These are phyloP conservation scores for Allygus modestus DNA, from an alignment of 2,888 invertebrate species.

Conservation along the genomic window DNA sequence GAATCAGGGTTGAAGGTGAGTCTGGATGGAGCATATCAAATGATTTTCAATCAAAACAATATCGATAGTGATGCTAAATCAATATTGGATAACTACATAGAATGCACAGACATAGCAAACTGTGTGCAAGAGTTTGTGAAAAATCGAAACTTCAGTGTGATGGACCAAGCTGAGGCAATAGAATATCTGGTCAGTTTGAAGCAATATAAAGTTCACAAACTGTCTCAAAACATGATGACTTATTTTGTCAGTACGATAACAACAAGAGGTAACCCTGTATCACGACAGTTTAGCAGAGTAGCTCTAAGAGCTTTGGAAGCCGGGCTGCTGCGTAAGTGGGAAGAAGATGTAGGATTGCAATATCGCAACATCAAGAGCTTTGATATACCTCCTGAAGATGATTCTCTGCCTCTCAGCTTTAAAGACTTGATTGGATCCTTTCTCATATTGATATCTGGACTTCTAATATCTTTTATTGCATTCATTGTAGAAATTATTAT, in stretches of 20 bases:
- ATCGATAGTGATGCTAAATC: conserved; percentile 7
- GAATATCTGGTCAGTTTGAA: conserved; percentile 14
- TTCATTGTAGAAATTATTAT: neutral
- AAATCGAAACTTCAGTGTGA: conserved; percentile 39
- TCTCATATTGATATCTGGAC: conserved; percentile 3
- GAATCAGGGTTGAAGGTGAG: conserved; percentile 28
- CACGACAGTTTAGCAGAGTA: neutral
- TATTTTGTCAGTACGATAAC: conserved; percentile 28
- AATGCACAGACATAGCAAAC: neutral
- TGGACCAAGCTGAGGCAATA: conserved; percentile 24
- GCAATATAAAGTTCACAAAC: conserved; percentile 24
- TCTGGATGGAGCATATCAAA: neutral
- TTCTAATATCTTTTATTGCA: neutral
- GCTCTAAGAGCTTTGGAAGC: neutral
- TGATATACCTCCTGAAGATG: neutral
- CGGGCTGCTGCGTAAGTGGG: conserved; percentile 33
- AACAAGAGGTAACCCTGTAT: conserved; percentile 40
- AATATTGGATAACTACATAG: neutral
- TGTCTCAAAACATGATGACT: neutral
- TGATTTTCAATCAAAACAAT: neutral
- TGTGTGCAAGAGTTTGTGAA: conserved; percentile 7
- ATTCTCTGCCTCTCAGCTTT: neutral
- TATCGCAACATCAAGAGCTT: neutral
- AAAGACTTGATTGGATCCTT: conserved; percentile 2
- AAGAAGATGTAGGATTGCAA: conserved; percentile 2